Evolutionary conservation across 2,797 vertebrate genomes (phyloP).

Genomic region (Leuciscus waleckii): DNA sequence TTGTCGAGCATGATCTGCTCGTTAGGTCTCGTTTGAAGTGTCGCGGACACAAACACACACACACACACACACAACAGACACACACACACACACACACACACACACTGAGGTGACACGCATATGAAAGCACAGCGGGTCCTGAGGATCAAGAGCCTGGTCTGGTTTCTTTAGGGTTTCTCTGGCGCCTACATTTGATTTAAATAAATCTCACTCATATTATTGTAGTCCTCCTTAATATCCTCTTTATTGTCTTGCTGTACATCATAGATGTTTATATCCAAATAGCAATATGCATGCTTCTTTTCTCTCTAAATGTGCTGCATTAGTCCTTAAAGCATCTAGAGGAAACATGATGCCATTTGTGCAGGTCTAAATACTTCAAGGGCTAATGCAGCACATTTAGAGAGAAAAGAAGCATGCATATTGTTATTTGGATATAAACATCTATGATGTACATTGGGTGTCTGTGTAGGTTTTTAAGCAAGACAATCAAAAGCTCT

Average conservation of each 20-base stretch:
- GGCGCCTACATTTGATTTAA: conserved; percentile 6
- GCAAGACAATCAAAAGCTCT: background rate
- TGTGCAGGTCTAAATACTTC: background rate
- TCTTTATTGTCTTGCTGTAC: too few species aligned
- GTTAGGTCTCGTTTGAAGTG: conserved; percentile 78
- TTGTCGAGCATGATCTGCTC: conserved; percentile 77
- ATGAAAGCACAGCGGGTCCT: conserved; percentile 63
- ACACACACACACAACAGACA: background rate
- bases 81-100: background rate
- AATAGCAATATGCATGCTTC: too few species aligned
- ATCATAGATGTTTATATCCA: too few species aligned
- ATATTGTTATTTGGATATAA: background rate
- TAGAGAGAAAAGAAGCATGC: background rate
- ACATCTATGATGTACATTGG: background rate
- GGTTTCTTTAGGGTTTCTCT: background rate
- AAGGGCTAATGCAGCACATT: background rate
- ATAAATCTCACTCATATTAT: background rate
- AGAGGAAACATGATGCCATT: too few species aligned
- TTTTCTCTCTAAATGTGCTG: too few species aligned
- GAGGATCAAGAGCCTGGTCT: background rate
- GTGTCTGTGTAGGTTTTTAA: background rate
- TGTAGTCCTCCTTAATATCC: too few species aligned
- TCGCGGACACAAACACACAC: background rate
- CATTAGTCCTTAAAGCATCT: too few species aligned
- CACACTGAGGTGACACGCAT: conserved; percentile 57